phyloP scores from a whole-genome alignment of 2,797 vertebrate species.

The Syngnathus rostellatus region DNA sequence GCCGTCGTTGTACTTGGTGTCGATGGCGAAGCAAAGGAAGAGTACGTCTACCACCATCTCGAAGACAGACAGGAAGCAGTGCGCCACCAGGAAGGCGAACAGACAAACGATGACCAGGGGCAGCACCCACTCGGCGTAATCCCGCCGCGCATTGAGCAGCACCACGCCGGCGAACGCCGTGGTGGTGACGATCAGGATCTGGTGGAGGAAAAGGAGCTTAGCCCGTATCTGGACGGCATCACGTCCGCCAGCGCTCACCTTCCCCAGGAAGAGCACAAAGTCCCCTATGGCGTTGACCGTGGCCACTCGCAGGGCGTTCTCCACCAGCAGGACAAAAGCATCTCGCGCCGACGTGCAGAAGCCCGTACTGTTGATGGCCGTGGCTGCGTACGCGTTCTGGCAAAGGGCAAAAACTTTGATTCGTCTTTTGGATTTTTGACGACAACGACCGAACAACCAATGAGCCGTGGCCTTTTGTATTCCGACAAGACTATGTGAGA shows the following conservation, averaged over 20 bases:
- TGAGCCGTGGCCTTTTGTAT: too few relatives aligned
- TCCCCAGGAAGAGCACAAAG: slow-evolving; percentile 94
- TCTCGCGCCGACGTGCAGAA: slow-evolving; percentile 97
- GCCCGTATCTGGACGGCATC: too few relatives aligned
- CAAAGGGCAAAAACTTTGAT: not conserved
- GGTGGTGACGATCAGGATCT: slow-evolving; percentile 88
- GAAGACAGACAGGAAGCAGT: slow-evolving; percentile 97
- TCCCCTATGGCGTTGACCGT: slow-evolving; percentile 95
- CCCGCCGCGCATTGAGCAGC: slow-evolving; percentile 89
- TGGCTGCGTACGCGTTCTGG: slow-evolving; percentile 95
- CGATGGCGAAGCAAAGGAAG: slow-evolving; percentile 95
- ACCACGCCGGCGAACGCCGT: slow-evolving; percentile 88
- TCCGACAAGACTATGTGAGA: too few relatives aligned
- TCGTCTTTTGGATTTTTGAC: too few relatives aligned
- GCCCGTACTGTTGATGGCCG: slow-evolving; percentile 97
- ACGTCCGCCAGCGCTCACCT: slow-evolving; percentile 64
- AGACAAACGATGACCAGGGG: slow-evolving; percentile 93
- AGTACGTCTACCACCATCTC: slow-evolving; percentile 98
- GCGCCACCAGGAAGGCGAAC: slow-evolving; percentile 93
- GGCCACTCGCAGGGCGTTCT: slow-evolving; percentile 90
- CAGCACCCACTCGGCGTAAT: slow-evolving; percentile 92
- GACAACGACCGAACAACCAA: too few relatives aligned
- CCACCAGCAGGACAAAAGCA: slow-evolving; percentile 92
- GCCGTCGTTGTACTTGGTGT: slow-evolving; percentile 97
- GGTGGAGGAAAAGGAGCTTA: not conserved